Percentiles rank a stretch among this genome's conserved stretches.
phyloP scores from a whole-genome alignment of 2,888 invertebrate species.

The Xestia rhomboidea region DNA sequence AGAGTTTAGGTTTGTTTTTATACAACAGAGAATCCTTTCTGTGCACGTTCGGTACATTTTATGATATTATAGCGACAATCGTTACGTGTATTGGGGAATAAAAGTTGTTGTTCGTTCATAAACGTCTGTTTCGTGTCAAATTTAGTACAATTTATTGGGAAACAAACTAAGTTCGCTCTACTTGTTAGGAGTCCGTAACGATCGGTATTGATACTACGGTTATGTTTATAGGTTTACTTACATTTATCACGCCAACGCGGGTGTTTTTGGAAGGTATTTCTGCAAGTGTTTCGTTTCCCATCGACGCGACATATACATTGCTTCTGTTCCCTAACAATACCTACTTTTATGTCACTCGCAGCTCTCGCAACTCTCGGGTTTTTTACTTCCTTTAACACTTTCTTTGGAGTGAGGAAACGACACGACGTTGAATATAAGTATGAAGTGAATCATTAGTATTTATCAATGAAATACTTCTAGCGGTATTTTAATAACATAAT shows the following conservation, averaged over 20 bases:
- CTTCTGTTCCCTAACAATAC: neutral
- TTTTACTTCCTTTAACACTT: neutral
- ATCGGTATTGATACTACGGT: slow-evolving; percentile 39
- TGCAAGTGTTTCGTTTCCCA: neutral
- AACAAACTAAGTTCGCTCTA: slow-evolving; percentile 58
- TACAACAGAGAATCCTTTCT: neutral
- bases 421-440: no score
- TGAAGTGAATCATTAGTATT: neutral
- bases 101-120: slow-evolving; percentile 70
- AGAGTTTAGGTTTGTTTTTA: slow-evolving; percentile 29
- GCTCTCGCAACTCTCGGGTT: neutral
- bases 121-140: slow-evolving; percentile 69
- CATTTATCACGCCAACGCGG: slow-evolving; percentile 1
- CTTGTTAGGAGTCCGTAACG: slow-evolving; percentile 43
- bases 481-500: neutral
- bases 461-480: neutral
- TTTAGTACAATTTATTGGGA: slow-evolving; percentile 65
- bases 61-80: slow-evolving; percentile 69
- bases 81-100: slow-evolving; percentile 69
- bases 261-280: neutral
- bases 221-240: slow-evolving; percentile 32
- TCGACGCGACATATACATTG: neutral
- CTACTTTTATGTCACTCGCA: neutral
- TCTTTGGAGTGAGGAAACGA: neutral
- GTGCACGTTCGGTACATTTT: slow-evolving; percentile 58